A percentile compares a stretch with the other conserved stretches of the same genome.
phyloP scores from a whole-genome alignment of 2,113 vertebrate species.

The Aspidoscelis tigris region DNA sequence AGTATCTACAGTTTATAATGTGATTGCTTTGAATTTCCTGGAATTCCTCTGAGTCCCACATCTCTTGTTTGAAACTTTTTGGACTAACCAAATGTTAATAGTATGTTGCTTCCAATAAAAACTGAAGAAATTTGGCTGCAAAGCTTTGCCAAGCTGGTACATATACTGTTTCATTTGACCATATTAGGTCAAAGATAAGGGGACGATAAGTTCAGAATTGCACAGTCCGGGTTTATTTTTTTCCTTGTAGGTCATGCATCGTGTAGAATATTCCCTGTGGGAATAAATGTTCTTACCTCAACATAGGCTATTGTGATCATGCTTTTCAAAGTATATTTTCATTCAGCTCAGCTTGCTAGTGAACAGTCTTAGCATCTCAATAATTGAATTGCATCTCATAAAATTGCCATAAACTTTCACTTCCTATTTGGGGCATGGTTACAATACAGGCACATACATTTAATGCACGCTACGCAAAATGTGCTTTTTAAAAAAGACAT shows the following conservation, averaged over 20 bases:
- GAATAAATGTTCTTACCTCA: slow-evolving; percentile 36
- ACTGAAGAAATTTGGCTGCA: slow-evolving; percentile 22
- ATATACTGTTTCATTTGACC: slow-evolving; percentile 20
- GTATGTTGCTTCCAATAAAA: slow-evolving; percentile 23
- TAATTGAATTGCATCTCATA: not conserved
- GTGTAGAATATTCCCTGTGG: slow-evolving; percentile 32
- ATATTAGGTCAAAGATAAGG: slow-evolving; percentile 40
- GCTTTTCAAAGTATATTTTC: slow-evolving; percentile 35
- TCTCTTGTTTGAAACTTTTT: not conserved
- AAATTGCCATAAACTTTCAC: slow-evolving; percentile 8
- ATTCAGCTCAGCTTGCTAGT: slow-evolving; percentile 21
- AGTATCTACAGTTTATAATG: not conserved
- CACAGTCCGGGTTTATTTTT: not conserved
- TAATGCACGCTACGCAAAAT: slow-evolving; percentile 5
- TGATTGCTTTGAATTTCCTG: not conserved
- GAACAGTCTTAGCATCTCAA: not conserved
- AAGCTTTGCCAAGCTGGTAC: slow-evolving; percentile 4
- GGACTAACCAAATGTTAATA: slow-evolving; percentile 1
- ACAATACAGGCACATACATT: slow-evolving; percentile 8
- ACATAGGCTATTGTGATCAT: slow-evolving; percentile 11
- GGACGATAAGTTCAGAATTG: slow-evolving; percentile 27
- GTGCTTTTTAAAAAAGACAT: not conserved
- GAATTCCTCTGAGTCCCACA: not conserved
- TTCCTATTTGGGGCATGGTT: slow-evolving; percentile 14
- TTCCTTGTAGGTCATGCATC: slow-evolving; percentile 30